These are phyloP conservation scores for Coluber constrictor DNA, from an alignment of 2,797 vertebrate species.

Conservation along the genomic window DNA sequence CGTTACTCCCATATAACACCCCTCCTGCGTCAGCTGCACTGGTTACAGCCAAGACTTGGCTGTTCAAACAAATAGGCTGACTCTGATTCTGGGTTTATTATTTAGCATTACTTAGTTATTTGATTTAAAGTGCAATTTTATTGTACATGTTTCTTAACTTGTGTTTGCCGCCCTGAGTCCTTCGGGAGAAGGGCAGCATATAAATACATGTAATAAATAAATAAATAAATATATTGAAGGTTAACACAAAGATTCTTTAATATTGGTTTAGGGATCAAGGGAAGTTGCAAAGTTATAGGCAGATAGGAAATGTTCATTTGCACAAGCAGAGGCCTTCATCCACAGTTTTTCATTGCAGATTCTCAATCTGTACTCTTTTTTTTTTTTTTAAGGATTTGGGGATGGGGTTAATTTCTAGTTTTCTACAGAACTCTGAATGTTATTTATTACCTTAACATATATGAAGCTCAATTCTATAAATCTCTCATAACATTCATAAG, in stretches of 20 bases:
- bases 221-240: not conserved
- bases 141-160: too few species aligned
- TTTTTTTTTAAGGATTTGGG: slow-evolving; percentile 23
- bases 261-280: not conserved
- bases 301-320: not conserved
- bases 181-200: too few species aligned
- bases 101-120: too few species aligned
- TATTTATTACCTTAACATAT: slow-evolving; percentile 48
- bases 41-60: too few species aligned
- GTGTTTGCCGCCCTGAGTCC: too few species aligned
- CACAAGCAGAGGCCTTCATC: too few species aligned
- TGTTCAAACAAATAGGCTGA: too few species aligned
- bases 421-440: not conserved
- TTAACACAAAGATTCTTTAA: not conserved
- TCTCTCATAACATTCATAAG: slow-evolving; percentile 22
- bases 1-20: too few species aligned
- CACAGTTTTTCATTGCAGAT: not conserved
- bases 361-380: slow-evolving; percentile 24
- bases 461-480: slow-evolving; percentile 49
- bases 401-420: slow-evolving; percentile 47
- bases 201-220: too few species aligned
- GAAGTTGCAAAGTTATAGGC: not conserved
- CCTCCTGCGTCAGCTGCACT: too few species aligned
- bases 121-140: too few species aligned
- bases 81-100: too few species aligned